A percentile compares a stretch with the other conserved stretches of the same genome.
These are phyloP conservation scores for Poeciliopsis gracilis DNA, from an alignment of 2,797 vertebrate genomes.

Conservation along the genomic window DNA sequence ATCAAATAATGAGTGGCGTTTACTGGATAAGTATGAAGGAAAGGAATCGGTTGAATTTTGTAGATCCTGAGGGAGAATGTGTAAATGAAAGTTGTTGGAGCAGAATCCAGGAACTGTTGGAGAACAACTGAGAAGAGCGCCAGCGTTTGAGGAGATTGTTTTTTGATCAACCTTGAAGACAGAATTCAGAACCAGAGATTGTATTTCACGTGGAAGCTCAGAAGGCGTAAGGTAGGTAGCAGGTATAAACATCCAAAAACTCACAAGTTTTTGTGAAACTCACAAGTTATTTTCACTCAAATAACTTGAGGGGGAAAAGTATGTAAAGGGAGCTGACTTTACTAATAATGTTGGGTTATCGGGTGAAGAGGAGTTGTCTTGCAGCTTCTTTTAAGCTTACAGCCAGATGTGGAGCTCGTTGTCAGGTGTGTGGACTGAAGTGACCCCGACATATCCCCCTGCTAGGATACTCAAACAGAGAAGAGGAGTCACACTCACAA, in stretches of 20 bases:
- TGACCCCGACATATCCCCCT: neutral
- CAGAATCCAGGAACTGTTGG: neutral
- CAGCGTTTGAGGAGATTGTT: neutral
- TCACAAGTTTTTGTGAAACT: neutral
- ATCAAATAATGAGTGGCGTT: neutral
- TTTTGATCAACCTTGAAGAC: neutral
- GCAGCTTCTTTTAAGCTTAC: neutral
- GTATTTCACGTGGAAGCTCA: neutral
- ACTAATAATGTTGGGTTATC: neutral
- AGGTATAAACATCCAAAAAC: neutral
- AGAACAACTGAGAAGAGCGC: neutral
- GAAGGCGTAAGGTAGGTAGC: neutral
- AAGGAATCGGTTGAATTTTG: neutral
- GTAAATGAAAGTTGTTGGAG: neutral
- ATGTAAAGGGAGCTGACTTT: neutral
- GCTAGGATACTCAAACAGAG: neutral
- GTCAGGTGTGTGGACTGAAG: neutral
- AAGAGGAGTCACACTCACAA: neutral
- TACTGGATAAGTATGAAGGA: neutral
- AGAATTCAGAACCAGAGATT: neutral
- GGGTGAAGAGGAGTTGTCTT: neutral
- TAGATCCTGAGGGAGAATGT: neutral
- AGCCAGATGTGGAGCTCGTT: neutral
- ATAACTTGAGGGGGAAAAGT: neutral
- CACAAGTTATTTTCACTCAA: neutral